These are phyloP conservation scores for Eudasyphora cyanicolor DNA, from an alignment of 2,888 invertebrate species.

Conservation along the genomic window DNA sequence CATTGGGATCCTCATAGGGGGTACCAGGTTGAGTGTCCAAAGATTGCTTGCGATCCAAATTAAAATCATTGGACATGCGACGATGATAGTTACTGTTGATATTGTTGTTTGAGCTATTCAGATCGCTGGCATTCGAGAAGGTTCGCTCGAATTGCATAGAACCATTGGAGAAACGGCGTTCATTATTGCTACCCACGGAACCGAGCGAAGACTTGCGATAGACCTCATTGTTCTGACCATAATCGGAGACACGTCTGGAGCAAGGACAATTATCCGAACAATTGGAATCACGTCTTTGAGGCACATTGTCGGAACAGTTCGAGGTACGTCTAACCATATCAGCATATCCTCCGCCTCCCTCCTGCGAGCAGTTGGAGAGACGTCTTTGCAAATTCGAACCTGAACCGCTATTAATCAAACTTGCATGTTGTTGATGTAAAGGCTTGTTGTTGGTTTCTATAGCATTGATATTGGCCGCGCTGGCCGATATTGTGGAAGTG, in stretches of 20 bases:
- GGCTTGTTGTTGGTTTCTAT: conserved; percentile 52
- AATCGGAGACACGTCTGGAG: conserved; percentile 77
- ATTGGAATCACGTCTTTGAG: conserved; percentile 77
- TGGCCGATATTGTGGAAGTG: conserved; percentile 81
- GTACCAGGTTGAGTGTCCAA: conserved; percentile 70
- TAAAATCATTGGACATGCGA: conserved; percentile 77
- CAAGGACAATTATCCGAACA: conserved; percentile 79
- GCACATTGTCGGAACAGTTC: conserved; percentile 77
- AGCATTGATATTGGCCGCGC: conserved; percentile 63
- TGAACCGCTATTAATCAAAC: conserved; percentile 45
- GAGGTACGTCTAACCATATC: conserved; percentile 78
- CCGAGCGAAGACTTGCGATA: conserved; percentile 79
- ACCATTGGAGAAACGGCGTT: conserved; percentile 81
- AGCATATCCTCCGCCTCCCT: conserved; percentile 69
- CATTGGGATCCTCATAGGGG: conserved; percentile 72
- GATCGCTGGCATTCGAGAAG: conserved; percentile 76
- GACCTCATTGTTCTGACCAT: conserved; percentile 72
- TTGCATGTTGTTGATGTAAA: conserved; percentile 40
- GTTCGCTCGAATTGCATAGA: conserved; percentile 77
- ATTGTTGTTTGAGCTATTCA: conserved; percentile 34
- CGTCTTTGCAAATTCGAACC: conserved; percentile 73
- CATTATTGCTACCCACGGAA: conserved; percentile 78
- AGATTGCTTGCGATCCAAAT: conserved; percentile 75
- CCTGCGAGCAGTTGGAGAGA: conserved; percentile 79
- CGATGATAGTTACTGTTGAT: conserved; percentile 71